phyloP scores from a whole-genome alignment of 2,888 invertebrate genomes.

The Eumacrocentrus americanus region DNA sequence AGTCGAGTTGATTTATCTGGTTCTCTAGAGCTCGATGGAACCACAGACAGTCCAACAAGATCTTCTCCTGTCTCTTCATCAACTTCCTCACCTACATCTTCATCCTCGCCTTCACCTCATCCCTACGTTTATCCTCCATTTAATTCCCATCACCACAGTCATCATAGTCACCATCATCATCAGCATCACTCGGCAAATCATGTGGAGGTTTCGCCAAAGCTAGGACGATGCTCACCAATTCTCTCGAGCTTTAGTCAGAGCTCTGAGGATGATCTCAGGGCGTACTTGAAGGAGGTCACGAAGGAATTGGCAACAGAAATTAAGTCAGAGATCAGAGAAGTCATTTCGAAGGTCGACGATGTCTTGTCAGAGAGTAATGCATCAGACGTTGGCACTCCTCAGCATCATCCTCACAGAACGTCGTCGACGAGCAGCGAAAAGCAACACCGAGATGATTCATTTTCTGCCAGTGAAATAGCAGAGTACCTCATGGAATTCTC shows the following conservation, averaged over 20 bases:
- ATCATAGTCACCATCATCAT: slow-evolving; percentile 27
- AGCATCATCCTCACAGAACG: slow-evolving; percentile 48
- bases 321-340: slow-evolving; percentile 81
- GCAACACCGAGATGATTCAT: slow-evolving; percentile 68
- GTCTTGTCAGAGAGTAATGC: slow-evolving; percentile 74
- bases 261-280: slow-evolving; percentile 74
- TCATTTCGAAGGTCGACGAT: slow-evolving; percentile 80
- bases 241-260: slow-evolving; percentile 50
- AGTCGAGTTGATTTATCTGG: slow-evolving; percentile 74
- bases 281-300: slow-evolving; percentile 79
- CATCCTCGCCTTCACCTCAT: slow-evolving; percentile 40
- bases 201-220: slow-evolving; percentile 38
- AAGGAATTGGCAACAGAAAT: slow-evolving; percentile 81
- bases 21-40: slow-evolving; percentile 67
- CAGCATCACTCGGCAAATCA: slow-evolving; percentile 35
- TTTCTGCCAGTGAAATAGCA: slow-evolving; percentile 77
- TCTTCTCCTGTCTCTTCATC: slow-evolving; percentile 51
- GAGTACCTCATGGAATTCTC: slow-evolving; percentile 80
- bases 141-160: slow-evolving; percentile 23
- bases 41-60: slow-evolving; percentile 50
- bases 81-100: slow-evolving; percentile 48
- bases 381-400: slow-evolving; percentile 62
- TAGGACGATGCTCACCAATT: slow-evolving; percentile 55
- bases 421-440: slow-evolving; percentile 43
- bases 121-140: slow-evolving; percentile 33